Evolutionary conservation across 2,797 vertebrate species (phyloP).

Genomic region (Australoheros facetus): DNA sequence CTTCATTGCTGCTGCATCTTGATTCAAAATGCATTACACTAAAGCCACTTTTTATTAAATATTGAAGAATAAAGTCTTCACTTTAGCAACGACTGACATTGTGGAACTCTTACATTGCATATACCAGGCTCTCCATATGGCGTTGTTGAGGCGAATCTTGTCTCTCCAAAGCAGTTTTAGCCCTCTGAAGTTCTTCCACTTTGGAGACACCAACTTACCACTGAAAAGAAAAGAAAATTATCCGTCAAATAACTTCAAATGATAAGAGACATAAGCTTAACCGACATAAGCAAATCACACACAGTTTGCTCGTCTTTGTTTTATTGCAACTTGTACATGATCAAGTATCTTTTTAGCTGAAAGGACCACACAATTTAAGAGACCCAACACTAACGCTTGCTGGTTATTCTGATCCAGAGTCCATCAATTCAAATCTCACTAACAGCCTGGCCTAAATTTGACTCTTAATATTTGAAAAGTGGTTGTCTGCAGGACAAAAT

Average conservation of each 20-base stretch:
- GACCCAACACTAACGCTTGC: neutral
- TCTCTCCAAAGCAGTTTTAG: constrained; percentile 98
- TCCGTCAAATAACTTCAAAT: neutral
- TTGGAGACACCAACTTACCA: constrained; percentile 95
- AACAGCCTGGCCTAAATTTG: neutral
- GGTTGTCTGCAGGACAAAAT: neutral
- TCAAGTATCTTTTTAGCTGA: neutral
- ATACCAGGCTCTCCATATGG: constrained; percentile 99
- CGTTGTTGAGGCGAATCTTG: constrained; percentile 99
- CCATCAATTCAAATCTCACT: neutral
- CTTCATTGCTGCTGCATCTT: neutral
- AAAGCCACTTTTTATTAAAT: neutral
- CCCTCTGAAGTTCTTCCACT: constrained; percentile 99
- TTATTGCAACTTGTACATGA: neutral
- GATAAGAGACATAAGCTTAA: neutral
- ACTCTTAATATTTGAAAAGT: neutral
- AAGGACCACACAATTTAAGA: neutral
- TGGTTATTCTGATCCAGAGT: neutral
- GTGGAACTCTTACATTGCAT: constrained; percentile 91
- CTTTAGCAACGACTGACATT: neutral
- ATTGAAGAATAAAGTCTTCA: neutral
- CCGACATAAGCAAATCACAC: neutral
- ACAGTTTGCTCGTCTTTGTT: neutral
- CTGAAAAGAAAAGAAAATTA: constrained; percentile 69
- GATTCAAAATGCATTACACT: neutral